Evolutionary conservation across 2,888 invertebrate species (phyloP).

Genomic region (Strigamia transsilvanica): DNA sequence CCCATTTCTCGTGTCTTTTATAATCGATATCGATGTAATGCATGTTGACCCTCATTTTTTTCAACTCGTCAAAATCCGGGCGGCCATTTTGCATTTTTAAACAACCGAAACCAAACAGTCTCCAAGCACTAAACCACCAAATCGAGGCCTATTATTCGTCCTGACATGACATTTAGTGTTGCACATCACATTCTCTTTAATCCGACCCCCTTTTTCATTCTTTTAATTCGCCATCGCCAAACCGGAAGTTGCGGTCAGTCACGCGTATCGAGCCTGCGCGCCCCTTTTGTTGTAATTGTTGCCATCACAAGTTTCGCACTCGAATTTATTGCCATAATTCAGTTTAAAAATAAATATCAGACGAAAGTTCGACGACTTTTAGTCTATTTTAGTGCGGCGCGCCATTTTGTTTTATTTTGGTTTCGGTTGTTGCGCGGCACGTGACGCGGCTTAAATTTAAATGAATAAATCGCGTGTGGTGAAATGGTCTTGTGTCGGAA

Average conservation of each 20-base stretch:
- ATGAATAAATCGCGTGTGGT: neutral
- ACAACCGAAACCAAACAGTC: no score
- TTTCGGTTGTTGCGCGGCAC: neutral
- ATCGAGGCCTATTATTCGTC: no score
- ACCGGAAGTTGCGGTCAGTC: neutral
- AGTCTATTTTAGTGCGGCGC: neutral
- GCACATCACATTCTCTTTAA: neutral
- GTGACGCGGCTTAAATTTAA: neutral
- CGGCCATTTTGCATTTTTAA: no score
- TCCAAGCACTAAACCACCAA: no score
- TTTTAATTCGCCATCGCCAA: neutral
- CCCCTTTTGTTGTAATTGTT: no score
- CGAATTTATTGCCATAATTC: neutral
- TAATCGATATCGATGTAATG: no score
- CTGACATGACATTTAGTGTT: neutral
- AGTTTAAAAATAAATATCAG: constrained; percentile 15
- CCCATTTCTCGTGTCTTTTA: no score
- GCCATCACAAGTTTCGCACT: neutral
- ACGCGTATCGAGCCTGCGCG: neutral
- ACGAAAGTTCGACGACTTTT: constrained; percentile 1
- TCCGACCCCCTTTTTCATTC: neutral
- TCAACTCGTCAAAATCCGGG: no score
- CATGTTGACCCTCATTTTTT: no score
- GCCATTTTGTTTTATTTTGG: neutral
- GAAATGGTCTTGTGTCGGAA: neutral